These are phyloP conservation scores for Entomobrya multifasciata DNA, from an alignment of 2,888 invertebrate species.

Conservation along the genomic window DNA sequence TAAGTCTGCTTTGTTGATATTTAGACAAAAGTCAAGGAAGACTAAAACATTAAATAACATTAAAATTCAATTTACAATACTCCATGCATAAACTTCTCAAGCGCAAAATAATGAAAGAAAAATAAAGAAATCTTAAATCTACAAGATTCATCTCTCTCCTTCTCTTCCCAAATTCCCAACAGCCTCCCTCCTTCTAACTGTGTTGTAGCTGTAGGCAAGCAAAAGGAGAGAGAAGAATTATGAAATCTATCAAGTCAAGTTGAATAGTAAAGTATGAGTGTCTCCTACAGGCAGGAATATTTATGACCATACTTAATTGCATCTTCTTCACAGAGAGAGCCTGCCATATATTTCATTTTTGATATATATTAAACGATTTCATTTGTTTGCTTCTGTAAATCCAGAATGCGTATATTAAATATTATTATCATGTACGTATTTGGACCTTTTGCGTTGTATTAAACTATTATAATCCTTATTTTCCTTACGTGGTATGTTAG, in stretches of 20 bases:
- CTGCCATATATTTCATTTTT: slow-evolving; percentile 70
- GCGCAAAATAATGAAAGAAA: neutral
- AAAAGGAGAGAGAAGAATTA: slow-evolving; percentile 33
- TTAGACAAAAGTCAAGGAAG: neutral
- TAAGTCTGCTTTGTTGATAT: too few species aligned
- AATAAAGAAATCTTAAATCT: slow-evolving; percentile 50
- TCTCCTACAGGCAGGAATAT: slow-evolving; percentile 71
- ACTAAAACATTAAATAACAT: neutral
- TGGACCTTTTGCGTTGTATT: neutral
- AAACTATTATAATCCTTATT: too few species aligned
- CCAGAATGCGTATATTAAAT: neutral
- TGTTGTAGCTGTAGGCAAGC: slow-evolving; percentile 17
- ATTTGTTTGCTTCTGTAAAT: slow-evolving; percentile 47
- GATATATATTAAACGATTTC: slow-evolving; percentile 64
- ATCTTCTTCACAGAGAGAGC: slow-evolving; percentile 63
- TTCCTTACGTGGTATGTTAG: too few species aligned
- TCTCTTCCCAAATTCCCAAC: neutral
- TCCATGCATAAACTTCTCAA: neutral
- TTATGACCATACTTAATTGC: slow-evolving; percentile 71
- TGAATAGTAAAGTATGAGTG: slow-evolving; percentile 66
- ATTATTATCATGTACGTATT: neutral
- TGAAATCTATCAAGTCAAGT: slow-evolving; percentile 71
- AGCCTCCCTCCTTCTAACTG: neutral
- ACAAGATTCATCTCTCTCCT: slow-evolving; percentile 36
- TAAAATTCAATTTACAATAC: neutral